phyloP scores from a whole-genome alignment of 2,797 vertebrate species.

The Ctenosaura bakeri region DNA sequence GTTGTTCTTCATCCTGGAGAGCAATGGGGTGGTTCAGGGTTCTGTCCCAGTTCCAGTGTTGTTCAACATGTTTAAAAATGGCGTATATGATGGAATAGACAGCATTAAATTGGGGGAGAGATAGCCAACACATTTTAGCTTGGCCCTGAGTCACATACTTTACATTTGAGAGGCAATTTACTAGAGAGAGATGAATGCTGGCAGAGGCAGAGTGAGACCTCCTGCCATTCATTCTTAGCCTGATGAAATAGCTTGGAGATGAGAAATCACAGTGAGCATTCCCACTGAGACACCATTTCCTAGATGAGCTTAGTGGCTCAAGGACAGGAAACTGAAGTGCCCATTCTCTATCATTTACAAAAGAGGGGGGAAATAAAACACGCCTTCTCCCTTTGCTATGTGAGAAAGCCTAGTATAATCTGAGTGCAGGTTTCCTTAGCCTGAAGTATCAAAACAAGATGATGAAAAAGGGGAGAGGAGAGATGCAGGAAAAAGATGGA shows the following conservation, averaged over 20 bases:
- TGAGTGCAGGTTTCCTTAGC: not conserved
- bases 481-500: not conserved
- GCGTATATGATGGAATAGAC: too few species aligned
- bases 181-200: not conserved
- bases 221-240: not conserved
- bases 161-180: constrained; percentile 8
- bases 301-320: not conserved
- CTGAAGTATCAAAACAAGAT: not conserved
- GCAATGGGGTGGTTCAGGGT: too few species aligned
- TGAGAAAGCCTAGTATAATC: not conserved
- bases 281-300: not conserved
- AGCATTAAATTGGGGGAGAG: too few species aligned
- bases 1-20: too few species aligned
- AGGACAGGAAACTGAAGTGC: not conserved
- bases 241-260: not conserved
- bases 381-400: not conserved
- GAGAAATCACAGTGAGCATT: not conserved
- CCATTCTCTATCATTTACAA: not conserved
- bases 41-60: too few species aligned
- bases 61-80: too few species aligned
- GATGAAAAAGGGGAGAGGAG: too few species aligned
- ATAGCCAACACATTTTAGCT: not conserved
- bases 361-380: not conserved
- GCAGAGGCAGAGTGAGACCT: not conserved
- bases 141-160: not conserved